Evolutionary conservation across 2,888 invertebrate species (phyloP).

Genomic region (Conus canariensis): DNA sequence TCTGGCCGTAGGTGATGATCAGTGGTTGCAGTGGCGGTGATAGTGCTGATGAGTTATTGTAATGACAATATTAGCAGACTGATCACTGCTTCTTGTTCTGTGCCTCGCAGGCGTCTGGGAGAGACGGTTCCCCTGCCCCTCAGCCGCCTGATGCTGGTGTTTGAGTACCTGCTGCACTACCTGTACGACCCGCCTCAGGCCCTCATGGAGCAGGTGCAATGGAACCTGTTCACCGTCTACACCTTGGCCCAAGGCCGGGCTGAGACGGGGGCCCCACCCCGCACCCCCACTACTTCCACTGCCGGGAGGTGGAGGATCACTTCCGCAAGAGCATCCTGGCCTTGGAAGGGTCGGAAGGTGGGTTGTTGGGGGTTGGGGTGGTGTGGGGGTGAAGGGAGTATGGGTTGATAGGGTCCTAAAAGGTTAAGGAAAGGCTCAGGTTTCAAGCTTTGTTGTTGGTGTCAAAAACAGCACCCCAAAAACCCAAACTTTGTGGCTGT

Average conservation of each 20-base stretch:
- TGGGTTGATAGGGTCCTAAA: neutral
- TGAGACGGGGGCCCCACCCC: slow-evolving; percentile 42
- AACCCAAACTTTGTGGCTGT: too few species aligned
- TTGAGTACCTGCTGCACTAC: slow-evolving; percentile 97
- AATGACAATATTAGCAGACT: too few species aligned
- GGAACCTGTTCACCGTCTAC: slow-evolving; percentile 85
- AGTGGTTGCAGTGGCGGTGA: too few species aligned
- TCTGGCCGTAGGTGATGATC: too few species aligned
- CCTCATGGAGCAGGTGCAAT: slow-evolving; percentile 82
- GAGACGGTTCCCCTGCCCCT: slow-evolving; percentile 70
- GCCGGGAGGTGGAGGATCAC: slow-evolving; percentile 88
- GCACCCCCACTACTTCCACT: slow-evolving; percentile 82
- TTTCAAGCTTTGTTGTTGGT: too few species aligned
- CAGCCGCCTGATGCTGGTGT: slow-evolving; percentile 88
- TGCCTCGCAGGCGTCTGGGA: slow-evolving; percentile 61
- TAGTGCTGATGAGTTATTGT: too few species aligned
- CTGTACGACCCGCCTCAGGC: slow-evolving; percentile 92
- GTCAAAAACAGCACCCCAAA: too few species aligned
- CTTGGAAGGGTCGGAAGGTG: slow-evolving; percentile 83
- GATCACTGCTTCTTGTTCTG: too few species aligned
- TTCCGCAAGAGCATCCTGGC: slow-evolving; percentile 78
- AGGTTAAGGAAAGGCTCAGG: too few species aligned
- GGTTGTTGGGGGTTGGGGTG: slow-evolving; percentile 22
- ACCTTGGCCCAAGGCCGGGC: slow-evolving; percentile 52
- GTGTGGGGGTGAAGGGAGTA: neutral